Conservation (phyloP, 2,888 invertebrate species). For the Dorcus hopei region DNA sequence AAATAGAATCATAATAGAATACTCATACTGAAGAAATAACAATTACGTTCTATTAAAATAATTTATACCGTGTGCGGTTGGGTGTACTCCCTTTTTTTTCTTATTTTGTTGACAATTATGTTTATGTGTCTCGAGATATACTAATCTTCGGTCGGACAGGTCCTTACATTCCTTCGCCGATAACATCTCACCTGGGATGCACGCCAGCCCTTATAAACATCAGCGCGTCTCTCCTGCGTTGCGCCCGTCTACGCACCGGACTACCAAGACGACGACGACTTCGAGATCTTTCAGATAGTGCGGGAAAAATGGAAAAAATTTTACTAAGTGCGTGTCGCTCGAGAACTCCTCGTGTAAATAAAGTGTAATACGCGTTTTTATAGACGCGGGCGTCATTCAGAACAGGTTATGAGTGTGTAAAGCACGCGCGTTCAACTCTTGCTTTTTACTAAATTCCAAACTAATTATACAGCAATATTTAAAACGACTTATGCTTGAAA, state of each 20-base stretch:
- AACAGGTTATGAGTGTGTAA: conserved; percentile 10
- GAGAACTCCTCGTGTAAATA: conserved; percentile 10
- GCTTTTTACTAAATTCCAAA: too few species aligned
- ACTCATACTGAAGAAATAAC: too few species aligned
- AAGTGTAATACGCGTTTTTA: conserved; percentile 14
- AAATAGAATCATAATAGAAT: too few species aligned
- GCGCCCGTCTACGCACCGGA: conserved; percentile 5
- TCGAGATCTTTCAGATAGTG: conserved; percentile 5
- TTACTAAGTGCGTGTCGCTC: conserved; percentile 11
- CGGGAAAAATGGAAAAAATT: conserved; percentile 6
- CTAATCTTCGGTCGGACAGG: conserved; percentile 34
- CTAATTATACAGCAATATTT: too few species aligned
- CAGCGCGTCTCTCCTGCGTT: conserved; percentile 5
- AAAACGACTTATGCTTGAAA: too few species aligned
- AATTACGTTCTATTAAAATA: too few species aligned
- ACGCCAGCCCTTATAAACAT: conserved; percentile 22
- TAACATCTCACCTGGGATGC: conserved; percentile 34
- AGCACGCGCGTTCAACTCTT: not conserved
- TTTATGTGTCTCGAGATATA: conserved; percentile 36
- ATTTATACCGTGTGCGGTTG: too few species aligned
- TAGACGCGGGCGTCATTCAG: conserved; percentile 4
- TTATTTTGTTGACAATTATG: conserved; percentile 32
- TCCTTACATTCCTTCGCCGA: conserved; percentile 33
- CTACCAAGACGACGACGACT: conserved; percentile 11
- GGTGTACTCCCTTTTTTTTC: not conserved